These are phyloP conservation scores for Pseudomyrmex concolor DNA, from an alignment of 1,140 invertebrate genomes.

Conservation along the genomic window DNA sequence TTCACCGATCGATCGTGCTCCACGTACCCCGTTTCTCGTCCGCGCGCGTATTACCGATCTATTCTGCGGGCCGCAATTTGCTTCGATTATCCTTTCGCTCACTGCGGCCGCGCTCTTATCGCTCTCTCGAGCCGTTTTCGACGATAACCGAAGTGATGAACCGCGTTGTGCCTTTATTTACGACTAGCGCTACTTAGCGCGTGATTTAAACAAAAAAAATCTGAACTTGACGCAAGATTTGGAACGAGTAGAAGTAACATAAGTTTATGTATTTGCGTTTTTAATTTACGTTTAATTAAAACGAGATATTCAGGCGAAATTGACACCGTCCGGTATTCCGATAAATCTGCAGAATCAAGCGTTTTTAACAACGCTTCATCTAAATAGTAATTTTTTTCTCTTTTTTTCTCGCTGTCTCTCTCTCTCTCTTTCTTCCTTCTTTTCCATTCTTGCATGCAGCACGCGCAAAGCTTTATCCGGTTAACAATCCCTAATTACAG, in stretches of 20 bases:
- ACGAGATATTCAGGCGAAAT: not conserved
- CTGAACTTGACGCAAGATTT: no score
- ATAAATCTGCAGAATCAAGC: not conserved
- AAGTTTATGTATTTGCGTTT: no score
- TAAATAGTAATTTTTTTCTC: slow-evolving; percentile 41
- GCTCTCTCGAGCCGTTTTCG: slow-evolving; percentile 15
- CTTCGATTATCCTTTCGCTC: slow-evolving; percentile 58
- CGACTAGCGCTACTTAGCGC: not conserved
- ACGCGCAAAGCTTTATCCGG: slow-evolving; percentile 74
- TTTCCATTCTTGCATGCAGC: slow-evolving; percentile 62
- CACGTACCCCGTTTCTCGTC: no score
- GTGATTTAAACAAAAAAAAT: no score
- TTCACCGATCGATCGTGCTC: slow-evolving; percentile 48
- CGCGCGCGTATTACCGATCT: slow-evolving; percentile 57
- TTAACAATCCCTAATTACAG: slow-evolving; percentile 77
- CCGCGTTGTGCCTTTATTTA: slow-evolving; percentile 3
- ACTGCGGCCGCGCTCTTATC: slow-evolving; percentile 47
- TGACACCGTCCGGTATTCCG: not conserved
- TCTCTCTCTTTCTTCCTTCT: not conserved
- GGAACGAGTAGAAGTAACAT: no score
- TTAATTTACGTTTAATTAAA: no score
- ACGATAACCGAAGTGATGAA: slow-evolving; percentile 42
- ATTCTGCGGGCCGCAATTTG: slow-evolving; percentile 44
- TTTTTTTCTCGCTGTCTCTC: not conserved
- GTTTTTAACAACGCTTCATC: slow-evolving; percentile 4